These are phyloP conservation scores for Zaprionus gabonicus DNA, from an alignment of 1,140 invertebrate genomes.

Conservation along the genomic window DNA sequence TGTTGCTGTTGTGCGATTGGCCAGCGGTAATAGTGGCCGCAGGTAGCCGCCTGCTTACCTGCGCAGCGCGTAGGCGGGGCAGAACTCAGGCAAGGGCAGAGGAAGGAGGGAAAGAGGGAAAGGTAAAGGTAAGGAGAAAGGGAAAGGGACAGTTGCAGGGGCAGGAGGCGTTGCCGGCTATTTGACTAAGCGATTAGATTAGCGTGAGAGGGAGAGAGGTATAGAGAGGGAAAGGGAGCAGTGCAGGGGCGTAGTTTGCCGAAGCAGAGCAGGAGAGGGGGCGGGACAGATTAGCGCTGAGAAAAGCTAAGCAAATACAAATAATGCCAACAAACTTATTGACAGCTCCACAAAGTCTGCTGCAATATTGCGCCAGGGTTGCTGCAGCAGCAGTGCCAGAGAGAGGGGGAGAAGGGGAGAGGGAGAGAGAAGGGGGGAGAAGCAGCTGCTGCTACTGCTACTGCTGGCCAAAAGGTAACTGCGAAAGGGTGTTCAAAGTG, in stretches of 20 bases:
- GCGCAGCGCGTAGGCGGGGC: constrained; percentile 42
- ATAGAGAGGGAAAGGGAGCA: background rate
- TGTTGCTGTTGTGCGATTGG: constrained; percentile 32
- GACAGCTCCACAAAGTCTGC: constrained; percentile 61
- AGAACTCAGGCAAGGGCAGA: constrained; percentile 1
- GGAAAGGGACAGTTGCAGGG: constrained; percentile 19
- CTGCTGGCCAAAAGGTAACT: constrained; percentile 41
- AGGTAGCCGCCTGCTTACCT: constrained; percentile 53
- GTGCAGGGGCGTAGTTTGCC: background rate
- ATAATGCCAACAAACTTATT: constrained; percentile 67
- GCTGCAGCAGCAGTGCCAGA: constrained; percentile 6
- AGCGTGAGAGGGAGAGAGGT: constrained; percentile 17
- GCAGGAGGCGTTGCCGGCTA: constrained; percentile 62
- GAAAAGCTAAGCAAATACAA: constrained; percentile 48
- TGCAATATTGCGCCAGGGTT: constrained; percentile 65
- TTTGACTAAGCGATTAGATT: constrained; percentile 77
- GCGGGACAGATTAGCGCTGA: constrained; percentile 36
- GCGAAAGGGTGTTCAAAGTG: constrained; percentile 57
- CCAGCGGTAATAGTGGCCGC: constrained; percentile 18
- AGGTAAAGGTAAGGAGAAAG: background rate
- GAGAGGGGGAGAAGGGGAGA: background rate
- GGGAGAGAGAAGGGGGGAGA: background rate
- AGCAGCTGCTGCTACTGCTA: constrained; percentile 37
- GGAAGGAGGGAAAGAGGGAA: background rate
- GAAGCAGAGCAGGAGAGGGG: background rate